These are phyloP conservation scores for Bimastos eiseni DNA, from an alignment of 2,888 invertebrate species.

Conservation along the genomic window DNA sequence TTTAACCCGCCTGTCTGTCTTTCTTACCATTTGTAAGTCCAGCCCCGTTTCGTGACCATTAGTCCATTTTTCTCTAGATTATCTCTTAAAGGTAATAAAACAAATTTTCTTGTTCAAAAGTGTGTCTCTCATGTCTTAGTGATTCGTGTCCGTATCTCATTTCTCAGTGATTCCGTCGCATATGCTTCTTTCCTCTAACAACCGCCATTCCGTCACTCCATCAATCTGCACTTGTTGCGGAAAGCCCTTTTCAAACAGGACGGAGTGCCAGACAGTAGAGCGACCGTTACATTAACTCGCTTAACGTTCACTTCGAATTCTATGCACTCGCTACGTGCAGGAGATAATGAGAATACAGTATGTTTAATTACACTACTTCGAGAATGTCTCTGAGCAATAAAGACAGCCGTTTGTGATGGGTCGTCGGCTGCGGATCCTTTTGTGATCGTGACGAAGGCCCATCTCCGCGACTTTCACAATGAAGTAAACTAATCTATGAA, in stretches of 20 bases:
- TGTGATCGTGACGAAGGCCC: not conserved
- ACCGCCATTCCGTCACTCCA: not conserved
- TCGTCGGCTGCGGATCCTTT: not conserved
- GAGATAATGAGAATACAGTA: constrained; percentile 13
- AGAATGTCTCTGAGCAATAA: not conserved
- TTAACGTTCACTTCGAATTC: not conserved
- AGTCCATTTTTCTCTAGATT: not conserved
- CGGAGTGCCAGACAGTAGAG: not conserved
- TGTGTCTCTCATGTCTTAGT: not conserved
- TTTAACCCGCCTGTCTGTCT: not conserved
- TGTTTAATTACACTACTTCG: not conserved
- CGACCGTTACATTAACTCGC: not conserved
- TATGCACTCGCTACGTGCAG: not conserved
- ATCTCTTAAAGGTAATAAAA: not conserved
- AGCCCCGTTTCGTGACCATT: not conserved
- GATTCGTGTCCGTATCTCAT: not conserved
- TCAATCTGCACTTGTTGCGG: not conserved
- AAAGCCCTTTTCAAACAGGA: not conserved
- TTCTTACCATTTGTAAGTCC: not conserved
- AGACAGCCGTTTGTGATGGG: not conserved
- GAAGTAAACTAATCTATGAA: constrained; percentile 13
- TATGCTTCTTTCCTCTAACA: not conserved
- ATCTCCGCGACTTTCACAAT: not conserved
- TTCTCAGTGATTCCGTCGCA: not conserved
- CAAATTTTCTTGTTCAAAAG: not conserved